Base-by-base conservation (phyloP, 2,888 invertebrate genomes). In the Sinhomidia bicolor region DNA sequence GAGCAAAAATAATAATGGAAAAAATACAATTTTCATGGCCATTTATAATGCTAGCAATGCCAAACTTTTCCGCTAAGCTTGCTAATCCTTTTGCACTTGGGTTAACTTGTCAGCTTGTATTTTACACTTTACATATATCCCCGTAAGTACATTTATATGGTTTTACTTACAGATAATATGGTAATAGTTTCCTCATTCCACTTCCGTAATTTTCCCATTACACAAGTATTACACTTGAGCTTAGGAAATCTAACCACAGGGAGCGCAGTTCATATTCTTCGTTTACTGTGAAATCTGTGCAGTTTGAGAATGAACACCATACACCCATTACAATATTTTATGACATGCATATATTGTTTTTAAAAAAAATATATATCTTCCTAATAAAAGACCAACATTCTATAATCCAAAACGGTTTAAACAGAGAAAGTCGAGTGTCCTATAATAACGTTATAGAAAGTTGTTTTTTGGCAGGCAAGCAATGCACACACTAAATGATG, bases 71-170 rank as follows among this genome's bases (percentile, higher is more conserved):
- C 26, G 7, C 17, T 17, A 68, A 68, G 29, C 36, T 68, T 68
- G 36, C 36, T 68, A 68, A 68, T 68, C 36, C 68, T n/a, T 36
- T 68, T 68, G 68, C 68, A 29, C 36, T 68, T 68, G 29, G 68
- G 68, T 68, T 68, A 68, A 68, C 68, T 36, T 68, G 68, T 68
- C 68, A 68, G 68, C 36, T 36, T 32, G 36, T 23, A 68, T 32
- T 32, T 17, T 36, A 36, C 36, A 20, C 36, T 36, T 36, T n/a
- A n/a, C 26, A 12, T 14, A 26, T 62, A 4, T 14, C 2, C 29
- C n/a, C n/a, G n/a, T n/a, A n/a, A n/a, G n/a, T n/a, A n/a, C n/a
- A n/a, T n/a, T n/a, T n/a, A n/a, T n/a, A n/a, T n/a, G n/a, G n/a
- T n/a, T n/a, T n/a, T 51, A 7, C n/a, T 6, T 51, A 14, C n/a